These are phyloP conservation scores for Todiramphus chloris DNA, from an alignment of 2,113 vertebrate species.

Conservation along the genomic window DNA sequence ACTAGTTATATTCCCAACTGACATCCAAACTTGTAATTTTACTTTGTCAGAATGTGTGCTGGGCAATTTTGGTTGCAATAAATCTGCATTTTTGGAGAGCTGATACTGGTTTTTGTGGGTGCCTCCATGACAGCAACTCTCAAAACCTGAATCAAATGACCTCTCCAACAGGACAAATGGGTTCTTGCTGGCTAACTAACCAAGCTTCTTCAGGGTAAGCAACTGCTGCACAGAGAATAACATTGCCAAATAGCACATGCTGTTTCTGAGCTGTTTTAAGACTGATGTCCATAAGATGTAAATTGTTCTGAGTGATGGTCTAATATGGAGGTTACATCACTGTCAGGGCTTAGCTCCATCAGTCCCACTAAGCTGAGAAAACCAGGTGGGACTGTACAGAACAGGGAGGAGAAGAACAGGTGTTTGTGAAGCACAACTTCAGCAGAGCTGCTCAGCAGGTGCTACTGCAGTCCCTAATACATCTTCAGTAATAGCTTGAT, in stretches of 20 bases:
- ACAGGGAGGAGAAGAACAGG: neutral
- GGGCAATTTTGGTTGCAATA: neutral
- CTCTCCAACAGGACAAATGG: neutral
- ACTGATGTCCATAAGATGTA: rapidly evolving
- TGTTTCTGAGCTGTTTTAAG: neutral
- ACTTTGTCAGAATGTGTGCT: neutral
- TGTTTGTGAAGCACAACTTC: neutral
- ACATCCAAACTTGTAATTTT: neutral
- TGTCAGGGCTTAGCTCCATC: neutral
- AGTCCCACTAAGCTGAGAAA: neutral
- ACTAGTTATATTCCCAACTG: neutral
- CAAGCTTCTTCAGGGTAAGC: neutral
- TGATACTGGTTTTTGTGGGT: neutral
- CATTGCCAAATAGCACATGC: rapidly evolving
- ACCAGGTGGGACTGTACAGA: neutral
- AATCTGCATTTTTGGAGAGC: neutral
- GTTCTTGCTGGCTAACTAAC: neutral
- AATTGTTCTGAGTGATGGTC: neutral
- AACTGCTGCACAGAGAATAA: neutral
- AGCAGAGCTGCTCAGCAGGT: neutral
- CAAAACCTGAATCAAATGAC: neutral
- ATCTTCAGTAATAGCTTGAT: neutral
- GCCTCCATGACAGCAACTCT: neutral
- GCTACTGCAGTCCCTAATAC: neutral
- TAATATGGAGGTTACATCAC: neutral